A percentile compares a stretch with the other conserved stretches of the same genome.
Conservation (phyloP, 2,797 vertebrate species). For the Poeciliopsis presidionis region DNA sequence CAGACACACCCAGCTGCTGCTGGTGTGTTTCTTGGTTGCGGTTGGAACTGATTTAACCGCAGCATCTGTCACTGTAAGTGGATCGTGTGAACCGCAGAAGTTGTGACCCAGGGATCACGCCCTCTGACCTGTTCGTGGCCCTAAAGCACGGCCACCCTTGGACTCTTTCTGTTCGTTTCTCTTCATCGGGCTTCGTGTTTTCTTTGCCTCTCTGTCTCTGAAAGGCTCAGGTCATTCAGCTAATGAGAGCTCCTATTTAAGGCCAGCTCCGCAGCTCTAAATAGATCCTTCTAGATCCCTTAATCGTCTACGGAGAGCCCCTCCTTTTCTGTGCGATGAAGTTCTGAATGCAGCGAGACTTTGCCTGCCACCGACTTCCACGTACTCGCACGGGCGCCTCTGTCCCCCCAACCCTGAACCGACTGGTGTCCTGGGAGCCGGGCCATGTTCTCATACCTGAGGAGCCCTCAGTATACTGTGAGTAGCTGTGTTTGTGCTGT, state of each 20-base stretch:
- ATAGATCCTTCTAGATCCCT: conserved; percentile 74
- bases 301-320: conserved; percentile 65
- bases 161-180: conserved; percentile 13
- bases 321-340: conserved; percentile 36
- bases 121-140: conserved; percentile 45
- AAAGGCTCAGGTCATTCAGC: conserved; percentile 61
- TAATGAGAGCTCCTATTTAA: conserved; percentile 80
- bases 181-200: conserved; percentile 24
- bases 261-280: conserved; percentile 64
- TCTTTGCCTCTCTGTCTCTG: conserved; percentile 8
- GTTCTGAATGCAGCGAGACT: conserved; percentile 25
- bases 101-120: conserved; percentile 35
- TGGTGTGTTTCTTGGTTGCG: background rate
- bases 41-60: conserved; percentile 4
- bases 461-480: conserved; percentile 71
- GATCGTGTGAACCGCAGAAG: conserved; percentile 67
- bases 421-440: conserved; percentile 8
- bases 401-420: background rate
- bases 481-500: conserved; percentile 47
- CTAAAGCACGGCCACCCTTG: conserved; percentile 39
- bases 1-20: background rate
- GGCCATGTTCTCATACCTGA: conserved; percentile 77
- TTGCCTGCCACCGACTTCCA: conserved; percentile 9
- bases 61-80: conserved; percentile 25
- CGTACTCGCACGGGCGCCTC: conserved; percentile 9